A percentile compares a stretch with the other conserved stretches of the same genome.
These are phyloP conservation scores for Uria lomvia DNA, from an alignment of 2,113 vertebrate genomes.

Conservation along the genomic window DNA sequence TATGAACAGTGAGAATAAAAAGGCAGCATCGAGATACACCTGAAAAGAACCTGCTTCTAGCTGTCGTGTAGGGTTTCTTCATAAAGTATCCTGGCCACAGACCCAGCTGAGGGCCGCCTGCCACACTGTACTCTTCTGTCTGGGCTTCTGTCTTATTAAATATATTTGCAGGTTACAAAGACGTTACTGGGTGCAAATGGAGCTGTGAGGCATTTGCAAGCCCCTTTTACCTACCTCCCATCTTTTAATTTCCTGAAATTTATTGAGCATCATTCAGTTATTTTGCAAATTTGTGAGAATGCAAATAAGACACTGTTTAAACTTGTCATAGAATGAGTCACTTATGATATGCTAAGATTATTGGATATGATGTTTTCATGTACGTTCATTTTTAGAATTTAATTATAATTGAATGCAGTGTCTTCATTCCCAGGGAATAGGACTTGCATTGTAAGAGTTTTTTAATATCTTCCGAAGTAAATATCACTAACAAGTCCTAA, in stretches of 20 bases:
- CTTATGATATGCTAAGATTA: neutral
- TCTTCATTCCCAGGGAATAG: neutral
- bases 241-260: neutral
- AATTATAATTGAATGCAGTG: neutral
- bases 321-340: neutral
- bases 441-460: neutral
- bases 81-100: neutral
- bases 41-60: neutral
- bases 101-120: neutral
- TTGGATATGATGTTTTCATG: neutral
- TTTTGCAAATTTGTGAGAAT: neutral
- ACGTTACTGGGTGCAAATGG: neutral
- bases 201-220: neutral
- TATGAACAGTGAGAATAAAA: neutral
- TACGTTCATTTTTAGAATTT: neutral
- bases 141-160: neutral
- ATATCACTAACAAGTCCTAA: neutral
- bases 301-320: neutral
- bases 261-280: neutral
- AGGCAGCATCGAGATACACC: neutral
- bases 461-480: neutral
- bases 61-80: neutral
- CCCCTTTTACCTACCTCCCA: neutral
- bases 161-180: fast-evolving
- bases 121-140: neutral